phyloP scores from a whole-genome alignment of 2,797 vertebrate genomes.

The Hippoglossus hippoglossus region DNA sequence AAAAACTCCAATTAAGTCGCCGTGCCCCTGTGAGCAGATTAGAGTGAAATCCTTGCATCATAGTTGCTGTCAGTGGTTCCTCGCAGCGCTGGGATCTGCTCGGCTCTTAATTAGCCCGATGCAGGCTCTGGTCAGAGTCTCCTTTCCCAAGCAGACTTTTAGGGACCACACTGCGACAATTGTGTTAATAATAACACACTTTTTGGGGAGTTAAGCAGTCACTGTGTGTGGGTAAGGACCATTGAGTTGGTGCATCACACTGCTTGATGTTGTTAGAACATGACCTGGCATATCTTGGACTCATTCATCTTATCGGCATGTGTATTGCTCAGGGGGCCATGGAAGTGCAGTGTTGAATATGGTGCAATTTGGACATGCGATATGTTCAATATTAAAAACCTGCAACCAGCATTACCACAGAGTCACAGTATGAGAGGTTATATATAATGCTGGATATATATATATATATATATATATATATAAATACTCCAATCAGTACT shows the following conservation, averaged over 20 bases:
- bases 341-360: too few relatives aligned
- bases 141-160: background rate
- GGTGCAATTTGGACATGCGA: too few relatives aligned
- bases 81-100: constrained; percentile 42
- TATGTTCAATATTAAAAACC: too few relatives aligned
- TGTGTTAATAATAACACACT: background rate
- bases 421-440: too few relatives aligned
- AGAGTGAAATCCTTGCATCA: constrained; percentile 73
- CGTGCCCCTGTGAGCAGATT: constrained; percentile 19
- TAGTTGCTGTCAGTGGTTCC: constrained; percentile 56
- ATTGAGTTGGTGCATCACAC: background rate
- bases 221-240: background rate
- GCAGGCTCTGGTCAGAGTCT: constrained; percentile 42
- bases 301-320: too few relatives aligned
- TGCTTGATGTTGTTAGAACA: background rate
- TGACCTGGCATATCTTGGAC: too few relatives aligned
- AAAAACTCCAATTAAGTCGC: constrained; percentile 50
- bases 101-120: constrained; percentile 64
- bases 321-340: too few relatives aligned
- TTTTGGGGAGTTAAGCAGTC: background rate
- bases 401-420: too few relatives aligned
- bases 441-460: background rate
- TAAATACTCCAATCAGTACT: constrained; percentile 36
- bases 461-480: too few relatives aligned
- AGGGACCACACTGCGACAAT: background rate